Conservation (phyloP, 2,797 vertebrate genomes). For the Chiroxiphia lanceolata region DNA sequence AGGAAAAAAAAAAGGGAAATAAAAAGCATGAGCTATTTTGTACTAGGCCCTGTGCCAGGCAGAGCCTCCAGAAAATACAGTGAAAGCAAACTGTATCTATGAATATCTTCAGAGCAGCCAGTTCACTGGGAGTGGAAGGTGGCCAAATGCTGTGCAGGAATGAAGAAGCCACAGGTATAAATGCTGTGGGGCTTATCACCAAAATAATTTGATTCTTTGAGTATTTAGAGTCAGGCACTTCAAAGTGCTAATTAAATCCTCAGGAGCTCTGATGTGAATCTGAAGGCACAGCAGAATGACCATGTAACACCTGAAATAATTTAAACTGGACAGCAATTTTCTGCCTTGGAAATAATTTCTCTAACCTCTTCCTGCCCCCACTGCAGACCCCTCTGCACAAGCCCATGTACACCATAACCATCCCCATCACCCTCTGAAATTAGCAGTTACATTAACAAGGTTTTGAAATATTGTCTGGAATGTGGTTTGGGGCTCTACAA, state of each 20-base stretch:
- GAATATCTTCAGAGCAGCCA: not conserved
- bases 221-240: not conserved
- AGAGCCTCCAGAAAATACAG: constrained; percentile 6
- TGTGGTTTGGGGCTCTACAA: not conserved
- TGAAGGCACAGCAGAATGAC: not conserved
- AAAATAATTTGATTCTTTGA: not conserved
- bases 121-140: not conserved
- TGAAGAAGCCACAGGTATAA: not conserved
- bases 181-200: not conserved
- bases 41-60: constrained; percentile 17
- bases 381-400: constrained; percentile 1
- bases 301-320: not conserved
- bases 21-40: constrained; percentile 34
- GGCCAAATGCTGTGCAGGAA: not conserved
- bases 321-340: not conserved
- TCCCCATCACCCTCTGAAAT: constrained; percentile 32
- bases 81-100: not conserved
- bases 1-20: constrained; percentile 19
- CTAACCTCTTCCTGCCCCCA: constrained; percentile 24
- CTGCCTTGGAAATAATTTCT: constrained; percentile 45
- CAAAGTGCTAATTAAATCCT: not conserved
- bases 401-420: constrained; percentile 11
- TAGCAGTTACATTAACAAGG: constrained; percentile 58
- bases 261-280: not conserved
- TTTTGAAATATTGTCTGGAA: constrained; percentile 62